Base-by-base conservation (phyloP, 2,113 vertebrate genomes). In the Paraplagusia blochii region DNA sequence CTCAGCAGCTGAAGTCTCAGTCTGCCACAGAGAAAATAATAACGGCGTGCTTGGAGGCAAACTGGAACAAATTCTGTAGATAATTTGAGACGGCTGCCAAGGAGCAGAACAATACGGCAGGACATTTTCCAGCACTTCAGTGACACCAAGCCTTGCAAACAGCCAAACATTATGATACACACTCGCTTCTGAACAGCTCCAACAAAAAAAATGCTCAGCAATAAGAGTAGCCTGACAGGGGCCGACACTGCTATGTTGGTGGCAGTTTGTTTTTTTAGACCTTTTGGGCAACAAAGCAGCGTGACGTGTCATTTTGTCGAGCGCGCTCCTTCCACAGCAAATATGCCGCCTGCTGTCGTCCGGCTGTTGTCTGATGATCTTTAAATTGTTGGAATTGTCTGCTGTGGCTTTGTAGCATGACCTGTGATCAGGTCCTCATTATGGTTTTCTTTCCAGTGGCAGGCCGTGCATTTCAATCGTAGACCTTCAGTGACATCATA, bases 161-260 rank as follows among this genome's bases (percentile, higher is more conserved):
- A 58, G 38, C 50, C 57, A 55, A 60, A 51, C 45, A 48, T 17
- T 63, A 57, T 64, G 36, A 61, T 38, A 48, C 33, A 55, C 66
- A 58, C 55, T 62, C n/a, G 53, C 45, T 62, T 70, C 29, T 18
- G 10, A 66, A 64, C 66, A 74, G 67, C 60, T 63, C 62, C 22
- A 59, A 70, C 67, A 52, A 75, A 75, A 70, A 70, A 52, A 75
- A 75, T 42, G 50, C 56, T 8, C 47, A 51, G 65, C 68, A 68
- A 53, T 68, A 50, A 62, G 55, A 36, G 22, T 47, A 12, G 46
- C 18, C 52, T 70, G 76, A 67, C 62, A 66, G 56, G 49, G 57
- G 79, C 62, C 54, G 44, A 60, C 61, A 60, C 53, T 39, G 65
- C 33, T 14, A 34, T 38, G 49, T 47, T 46, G 52, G 58, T 53